A percentile compares a stretch with the other conserved stretches of the same genome.
Conservation (phyloP, 1,140 invertebrate species). For the Pseudomyrmex flavicornis region DNA sequence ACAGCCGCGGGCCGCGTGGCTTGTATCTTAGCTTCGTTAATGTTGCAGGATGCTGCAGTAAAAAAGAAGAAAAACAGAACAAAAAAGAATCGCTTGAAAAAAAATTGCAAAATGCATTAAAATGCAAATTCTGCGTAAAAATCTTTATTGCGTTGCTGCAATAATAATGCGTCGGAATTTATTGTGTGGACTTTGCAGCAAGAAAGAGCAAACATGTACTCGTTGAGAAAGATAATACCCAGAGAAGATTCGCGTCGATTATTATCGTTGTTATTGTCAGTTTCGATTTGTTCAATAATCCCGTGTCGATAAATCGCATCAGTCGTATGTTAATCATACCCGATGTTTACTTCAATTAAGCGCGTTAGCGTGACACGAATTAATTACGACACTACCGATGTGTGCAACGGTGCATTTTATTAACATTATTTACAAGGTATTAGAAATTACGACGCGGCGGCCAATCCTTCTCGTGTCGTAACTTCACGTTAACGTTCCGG, state of each 20-base stretch:
- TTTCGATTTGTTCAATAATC: not conserved
- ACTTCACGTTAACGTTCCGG: conserved; percentile 25
- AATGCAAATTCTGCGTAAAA: conserved; percentile 12
- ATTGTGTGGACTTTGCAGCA: not conserved
- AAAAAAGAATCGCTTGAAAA: not conserved
- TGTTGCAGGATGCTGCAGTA: not conserved
- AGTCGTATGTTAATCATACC: not conserved
- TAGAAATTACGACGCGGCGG: conserved; percentile 20
- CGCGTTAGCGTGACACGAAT: not conserved
- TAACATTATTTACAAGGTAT: conserved; percentile 23
- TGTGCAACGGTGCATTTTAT: not conserved
- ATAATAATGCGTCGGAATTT: conserved; percentile 1
- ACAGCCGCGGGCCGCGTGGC: conserved; percentile 16
- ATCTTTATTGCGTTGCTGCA: not conserved
- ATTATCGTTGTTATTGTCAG: not conserved
- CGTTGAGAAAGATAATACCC: not conserved
- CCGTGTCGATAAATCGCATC: not conserved
- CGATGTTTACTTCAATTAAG: conserved; percentile 20
- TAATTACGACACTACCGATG: not conserved
- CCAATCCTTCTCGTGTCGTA: conserved; percentile 1
- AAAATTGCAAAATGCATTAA: conserved; percentile 4
- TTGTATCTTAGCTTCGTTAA: conserved; percentile 33
- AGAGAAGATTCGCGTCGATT: no score
- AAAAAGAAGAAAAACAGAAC: not conserved
- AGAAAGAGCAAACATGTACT: not conserved